These are phyloP conservation scores for Nanorana parkeri DNA, from an alignment of 2,113 vertebrate genomes.

Conservation along the genomic window DNA sequence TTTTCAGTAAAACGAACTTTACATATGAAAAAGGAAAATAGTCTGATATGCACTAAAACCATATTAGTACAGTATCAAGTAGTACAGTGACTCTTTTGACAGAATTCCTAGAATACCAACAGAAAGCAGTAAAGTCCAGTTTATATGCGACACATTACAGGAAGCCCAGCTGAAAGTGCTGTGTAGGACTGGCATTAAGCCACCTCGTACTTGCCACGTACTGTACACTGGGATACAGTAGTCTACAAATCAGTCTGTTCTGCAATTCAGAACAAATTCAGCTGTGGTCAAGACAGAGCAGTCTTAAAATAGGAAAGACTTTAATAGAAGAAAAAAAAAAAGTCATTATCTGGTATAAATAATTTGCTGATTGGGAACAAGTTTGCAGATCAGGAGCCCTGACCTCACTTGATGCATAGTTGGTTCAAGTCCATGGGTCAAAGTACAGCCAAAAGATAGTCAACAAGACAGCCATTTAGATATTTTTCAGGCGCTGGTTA, in stretches of 20 bases:
- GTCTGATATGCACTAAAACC: background rate
- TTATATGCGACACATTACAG: background rate
- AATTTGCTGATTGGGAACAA: no score
- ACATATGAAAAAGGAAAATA: no score
- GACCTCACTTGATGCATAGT: no score
- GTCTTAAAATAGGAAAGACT: background rate
- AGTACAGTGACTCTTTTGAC: constrained; percentile 23
- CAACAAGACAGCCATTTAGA: no score
- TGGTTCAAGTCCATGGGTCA: no score
- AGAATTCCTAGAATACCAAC: constrained; percentile 29
- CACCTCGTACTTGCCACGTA: constrained; percentile 23
- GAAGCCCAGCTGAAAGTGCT: background rate
- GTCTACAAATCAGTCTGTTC: background rate
- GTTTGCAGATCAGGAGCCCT: no score
- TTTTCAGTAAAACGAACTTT: no score
- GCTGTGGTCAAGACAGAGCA: background rate
- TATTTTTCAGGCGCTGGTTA: no score
- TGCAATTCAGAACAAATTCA: background rate
- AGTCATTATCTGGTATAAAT: no score
- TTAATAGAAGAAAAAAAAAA: no score
- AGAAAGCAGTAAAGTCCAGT: background rate
- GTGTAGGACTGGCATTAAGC: background rate
- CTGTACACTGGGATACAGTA: no score
- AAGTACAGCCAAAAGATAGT: no score
- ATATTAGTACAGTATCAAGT: background rate